Evolutionary conservation across 2,113 vertebrate species (phyloP).

Genomic region (Coreoperca whiteheadi): DNA sequence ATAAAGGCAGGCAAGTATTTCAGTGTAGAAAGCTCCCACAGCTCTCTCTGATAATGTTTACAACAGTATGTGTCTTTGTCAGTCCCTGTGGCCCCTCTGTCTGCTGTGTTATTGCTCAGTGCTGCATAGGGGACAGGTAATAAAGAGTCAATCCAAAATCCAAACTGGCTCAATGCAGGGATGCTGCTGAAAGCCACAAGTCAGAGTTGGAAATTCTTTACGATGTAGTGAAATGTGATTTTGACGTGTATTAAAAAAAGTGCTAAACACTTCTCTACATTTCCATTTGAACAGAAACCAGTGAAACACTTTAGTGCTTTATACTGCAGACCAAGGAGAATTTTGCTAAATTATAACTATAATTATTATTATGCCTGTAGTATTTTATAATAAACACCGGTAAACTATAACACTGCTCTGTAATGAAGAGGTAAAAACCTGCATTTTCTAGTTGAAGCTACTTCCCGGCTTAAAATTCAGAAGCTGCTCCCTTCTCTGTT

Average conservation of each 20-base stretch:
- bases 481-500: constrained; percentile 24
- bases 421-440: background rate
- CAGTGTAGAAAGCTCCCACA: constrained; percentile 4
- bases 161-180: constrained; percentile 7
- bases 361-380: background rate
- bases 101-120: constrained; percentile 25
- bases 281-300: background rate
- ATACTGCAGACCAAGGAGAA: background rate
- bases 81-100: constrained; percentile 3
- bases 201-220: background rate
- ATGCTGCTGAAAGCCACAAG: background rate
- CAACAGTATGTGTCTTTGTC: constrained; percentile 21
- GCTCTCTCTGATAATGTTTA: constrained; percentile 21
- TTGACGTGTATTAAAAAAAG: background rate
- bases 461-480: constrained; percentile 33
- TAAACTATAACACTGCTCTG: background rate
- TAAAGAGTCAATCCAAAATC: constrained; percentile 21
- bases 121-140: background rate
- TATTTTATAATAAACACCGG: background rate
- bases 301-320: background rate
- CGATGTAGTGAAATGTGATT: background rate
- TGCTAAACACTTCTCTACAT: constrained; percentile 2
- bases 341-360: background rate
- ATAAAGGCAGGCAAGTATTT: background rate
- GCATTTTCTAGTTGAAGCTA: background rate